These are phyloP conservation scores for Eristalis arbustorum DNA, from an alignment of 2,888 invertebrate species.

Conservation along the genomic window DNA sequence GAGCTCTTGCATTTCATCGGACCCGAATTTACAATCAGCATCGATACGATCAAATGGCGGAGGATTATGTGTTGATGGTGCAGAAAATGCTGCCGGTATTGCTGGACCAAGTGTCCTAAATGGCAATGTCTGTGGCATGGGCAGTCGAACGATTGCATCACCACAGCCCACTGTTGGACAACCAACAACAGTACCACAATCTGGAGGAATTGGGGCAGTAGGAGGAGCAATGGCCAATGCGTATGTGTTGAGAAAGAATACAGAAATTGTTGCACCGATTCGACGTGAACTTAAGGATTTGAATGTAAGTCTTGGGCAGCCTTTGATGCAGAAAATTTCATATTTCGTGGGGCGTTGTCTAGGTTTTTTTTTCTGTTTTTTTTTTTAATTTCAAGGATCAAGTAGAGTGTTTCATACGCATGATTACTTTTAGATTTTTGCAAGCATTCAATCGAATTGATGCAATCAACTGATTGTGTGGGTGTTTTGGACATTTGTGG, in stretches of 20 bases:
- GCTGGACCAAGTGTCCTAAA: background rate
- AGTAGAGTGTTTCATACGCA: background rate
- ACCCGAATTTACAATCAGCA: constrained; percentile 42
- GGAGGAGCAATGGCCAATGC: constrained; percentile 63
- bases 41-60: constrained; percentile 34
- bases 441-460: too few relatives aligned
- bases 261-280: constrained; percentile 83
- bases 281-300: constrained; percentile 83
- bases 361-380: background rate
- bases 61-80: background rate
- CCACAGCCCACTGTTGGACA: constrained; percentile 27
- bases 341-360: constrained; percentile 45
- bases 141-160: constrained; percentile 26
- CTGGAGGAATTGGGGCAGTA: constrained; percentile 63
- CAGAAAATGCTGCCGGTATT: background rate
- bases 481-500: too few relatives aligned
- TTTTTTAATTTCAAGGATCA: background rate
- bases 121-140: constrained; percentile 16
- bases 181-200: constrained; percentile 52
- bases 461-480: too few relatives aligned
- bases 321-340: background rate
- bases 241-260: constrained; percentile 73
- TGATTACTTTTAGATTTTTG: background rate
- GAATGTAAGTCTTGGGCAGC: constrained; percentile 76
- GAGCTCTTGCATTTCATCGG: constrained; percentile 35